These are phyloP conservation scores for Lordiphosa andalusiaca DNA, from an alignment of 2,888 invertebrate species.

Conservation along the genomic window DNA sequence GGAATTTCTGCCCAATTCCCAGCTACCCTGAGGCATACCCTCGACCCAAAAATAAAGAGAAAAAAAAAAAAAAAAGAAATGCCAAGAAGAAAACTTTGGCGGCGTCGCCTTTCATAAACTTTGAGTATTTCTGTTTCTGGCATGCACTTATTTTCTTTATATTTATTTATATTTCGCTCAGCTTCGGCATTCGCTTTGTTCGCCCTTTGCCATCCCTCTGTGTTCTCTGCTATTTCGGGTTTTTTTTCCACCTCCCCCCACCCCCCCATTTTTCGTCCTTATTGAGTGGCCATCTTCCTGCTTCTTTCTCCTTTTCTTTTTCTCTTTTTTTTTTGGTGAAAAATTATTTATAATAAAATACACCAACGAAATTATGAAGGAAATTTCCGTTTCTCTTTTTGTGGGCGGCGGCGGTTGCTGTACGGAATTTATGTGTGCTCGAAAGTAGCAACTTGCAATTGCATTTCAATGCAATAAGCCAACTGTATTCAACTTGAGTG, in stretches of 20 bases:
- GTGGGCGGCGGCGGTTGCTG: constrained; percentile 20
- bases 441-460: constrained; percentile 54
- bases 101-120: constrained; percentile 70
- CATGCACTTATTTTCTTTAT: constrained; percentile 66
- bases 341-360: constrained; percentile 66
- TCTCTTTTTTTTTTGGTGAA: constrained; percentile 2
- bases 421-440: constrained; percentile 43
- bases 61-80: neutral
- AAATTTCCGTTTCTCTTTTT: constrained; percentile 53
- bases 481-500: constrained; percentile 53
- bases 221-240: constrained; percentile 10
- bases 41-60: constrained; percentile 1
- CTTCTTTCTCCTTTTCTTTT: constrained; percentile 14
- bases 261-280: constrained; percentile 19
- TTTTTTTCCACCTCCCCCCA: too few species aligned
- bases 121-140: constrained; percentile 73
- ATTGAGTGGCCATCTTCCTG: constrained; percentile 66
- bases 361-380: constrained; percentile 65
- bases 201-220: constrained; percentile 18
- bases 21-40: neutral
- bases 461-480: constrained; percentile 73
- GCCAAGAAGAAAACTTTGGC: constrained; percentile 51
- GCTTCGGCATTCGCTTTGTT: constrained; percentile 39
- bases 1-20: neutral
- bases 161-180: constrained; percentile 68